Percentiles rank a stretch among this genome's conserved stretches.
These are phyloP conservation scores for Aplocera efformata DNA, from an alignment of 2,888 invertebrate species.

Conservation along the genomic window DNA sequence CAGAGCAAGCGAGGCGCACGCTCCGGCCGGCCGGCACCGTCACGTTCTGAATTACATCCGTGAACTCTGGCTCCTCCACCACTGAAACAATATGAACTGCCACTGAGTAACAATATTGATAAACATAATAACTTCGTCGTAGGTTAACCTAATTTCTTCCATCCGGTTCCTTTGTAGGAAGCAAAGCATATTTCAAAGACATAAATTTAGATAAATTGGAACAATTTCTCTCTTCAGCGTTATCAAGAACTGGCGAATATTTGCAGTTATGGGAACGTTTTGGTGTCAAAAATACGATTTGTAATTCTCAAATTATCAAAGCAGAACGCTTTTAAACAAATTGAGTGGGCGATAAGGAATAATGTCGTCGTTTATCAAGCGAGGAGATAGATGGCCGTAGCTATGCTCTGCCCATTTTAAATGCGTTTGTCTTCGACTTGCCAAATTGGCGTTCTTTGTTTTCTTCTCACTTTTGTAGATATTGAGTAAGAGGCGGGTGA, in stretches of 20 bases:
- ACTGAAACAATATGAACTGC: constrained; percentile 80
- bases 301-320: constrained; percentile 80
- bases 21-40: constrained; percentile 94
- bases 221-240: constrained; percentile 45
- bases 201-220: constrained; percentile 58
- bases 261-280: constrained; percentile 71
- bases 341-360: constrained; percentile 81
- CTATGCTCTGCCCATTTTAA: constrained; percentile 80
- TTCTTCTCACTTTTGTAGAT: constrained; percentile 58
- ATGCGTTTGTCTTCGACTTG: constrained; percentile 79
- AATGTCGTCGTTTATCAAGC: constrained; percentile 80
- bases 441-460: constrained; percentile 76
- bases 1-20: constrained; percentile 93
- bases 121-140: too few relatives aligned
- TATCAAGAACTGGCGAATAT: constrained; percentile 56
- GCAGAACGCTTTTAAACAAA: constrained; percentile 80
- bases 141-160: constrained; percentile 16
- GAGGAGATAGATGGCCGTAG: constrained; percentile 75
- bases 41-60: constrained; percentile 93
- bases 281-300: constrained; percentile 76
- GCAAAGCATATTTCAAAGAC: constrained; percentile 38
- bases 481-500: constrained; percentile 36
- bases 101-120: constrained; percentile 4
- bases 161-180: constrained; percentile 13
- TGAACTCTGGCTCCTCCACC: constrained; percentile 93